A percentile compares a stretch with the other conserved stretches of the same genome.
phyloP scores from a whole-genome alignment of 1,140 invertebrate species.

The Spodoptera frugiperda region DNA sequence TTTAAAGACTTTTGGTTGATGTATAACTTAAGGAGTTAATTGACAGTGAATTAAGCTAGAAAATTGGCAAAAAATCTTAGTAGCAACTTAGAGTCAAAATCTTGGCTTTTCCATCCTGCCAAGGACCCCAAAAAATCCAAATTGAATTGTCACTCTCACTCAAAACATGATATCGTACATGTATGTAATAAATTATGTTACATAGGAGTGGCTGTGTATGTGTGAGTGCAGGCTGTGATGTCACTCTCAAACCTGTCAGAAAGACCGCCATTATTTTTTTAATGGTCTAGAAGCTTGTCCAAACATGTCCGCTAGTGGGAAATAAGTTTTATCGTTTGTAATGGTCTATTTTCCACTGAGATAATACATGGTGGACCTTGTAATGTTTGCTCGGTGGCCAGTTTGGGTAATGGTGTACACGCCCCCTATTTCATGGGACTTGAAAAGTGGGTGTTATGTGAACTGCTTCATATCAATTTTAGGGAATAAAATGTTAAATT shows the following conservation, averaged over 20 bases:
- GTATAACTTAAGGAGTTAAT: too few relatives aligned
- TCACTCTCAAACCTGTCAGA: conserved; percentile 46
- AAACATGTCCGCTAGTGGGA: conserved; percentile 22
- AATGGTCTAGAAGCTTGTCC: conserved; percentile 29
- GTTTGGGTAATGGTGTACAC: too few relatives aligned
- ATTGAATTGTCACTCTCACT: conserved; percentile 35
- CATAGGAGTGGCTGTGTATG: conserved; percentile 32
- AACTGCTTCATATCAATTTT: too few relatives aligned
- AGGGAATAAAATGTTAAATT: too few relatives aligned
- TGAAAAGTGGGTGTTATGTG: too few relatives aligned
- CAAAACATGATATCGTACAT: conserved; percentile 11
- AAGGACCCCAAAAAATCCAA: conserved; percentile 16
- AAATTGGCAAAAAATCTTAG: too few relatives aligned
- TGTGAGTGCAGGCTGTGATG: conserved; percentile 42
- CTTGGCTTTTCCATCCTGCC: background rate
- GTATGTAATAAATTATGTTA: conserved; percentile 44
- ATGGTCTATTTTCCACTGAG: background rate
- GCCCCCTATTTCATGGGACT: too few relatives aligned
- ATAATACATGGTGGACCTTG: background rate
- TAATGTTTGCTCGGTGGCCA: too few relatives aligned
- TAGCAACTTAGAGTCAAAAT: too few relatives aligned
- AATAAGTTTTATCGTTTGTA: conserved; percentile 27
- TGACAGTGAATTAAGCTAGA: too few relatives aligned
- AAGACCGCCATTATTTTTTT: conserved; percentile 37
- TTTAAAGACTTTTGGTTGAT: too few relatives aligned